A percentile compares a stretch with the other conserved stretches of the same genome.
phyloP scores from a whole-genome alignment of 2,888 invertebrate species.

The Timandra comae region DNA sequence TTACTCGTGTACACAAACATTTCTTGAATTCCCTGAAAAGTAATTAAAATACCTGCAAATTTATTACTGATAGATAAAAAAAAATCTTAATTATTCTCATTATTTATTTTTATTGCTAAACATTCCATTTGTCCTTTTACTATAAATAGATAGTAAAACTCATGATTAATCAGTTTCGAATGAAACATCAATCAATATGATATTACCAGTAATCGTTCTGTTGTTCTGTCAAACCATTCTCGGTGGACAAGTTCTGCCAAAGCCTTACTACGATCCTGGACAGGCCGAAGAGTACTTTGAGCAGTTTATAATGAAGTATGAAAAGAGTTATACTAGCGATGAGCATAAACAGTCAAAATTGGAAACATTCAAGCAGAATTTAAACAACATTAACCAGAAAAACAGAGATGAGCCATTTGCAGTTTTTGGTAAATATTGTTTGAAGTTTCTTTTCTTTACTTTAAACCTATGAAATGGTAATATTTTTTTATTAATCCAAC shows the following conservation, averaged over 20 bases:
- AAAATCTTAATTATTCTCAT: no score
- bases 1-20: no score
- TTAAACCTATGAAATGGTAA: no score
- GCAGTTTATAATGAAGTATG: conserved; percentile 1
- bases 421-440: background rate
- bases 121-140: no score
- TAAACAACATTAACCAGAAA: background rate
- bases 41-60: no score
- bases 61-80: no score
- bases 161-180: no score
- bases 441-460: no score
- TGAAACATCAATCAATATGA: background rate
- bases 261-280: conserved; percentile 1
- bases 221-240: background rate
- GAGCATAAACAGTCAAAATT: background rate
- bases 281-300: conserved; percentile 1
- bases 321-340: background rate
- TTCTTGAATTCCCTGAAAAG: no score
- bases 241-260: background rate
- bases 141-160: no score
- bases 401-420: background rate
- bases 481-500: no score
- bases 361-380: conserved; percentile 1
- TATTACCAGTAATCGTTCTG: background rate
- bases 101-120: no score